phyloP scores from a whole-genome alignment of 2,113 vertebrate genomes.

The Catagonus wagneri region DNA sequence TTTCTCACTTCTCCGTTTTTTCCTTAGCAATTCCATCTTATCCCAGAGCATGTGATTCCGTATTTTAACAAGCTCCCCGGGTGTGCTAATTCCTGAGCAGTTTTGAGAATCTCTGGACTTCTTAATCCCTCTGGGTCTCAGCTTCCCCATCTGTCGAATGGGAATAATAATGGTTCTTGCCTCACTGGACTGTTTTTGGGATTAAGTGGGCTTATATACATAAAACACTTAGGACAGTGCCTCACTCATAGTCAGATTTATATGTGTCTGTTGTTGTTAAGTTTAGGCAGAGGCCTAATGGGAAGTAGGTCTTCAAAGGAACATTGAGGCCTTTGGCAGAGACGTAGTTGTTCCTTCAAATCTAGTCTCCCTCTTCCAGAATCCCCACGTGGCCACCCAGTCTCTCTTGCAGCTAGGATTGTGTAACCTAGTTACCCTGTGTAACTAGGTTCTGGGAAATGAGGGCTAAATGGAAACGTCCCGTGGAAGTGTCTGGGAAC shows the following conservation, averaged over 20 bases:
- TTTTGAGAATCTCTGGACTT: conserved; percentile 8
- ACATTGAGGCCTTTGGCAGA: neutral
- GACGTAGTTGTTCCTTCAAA: neutral
- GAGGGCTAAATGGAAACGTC: neutral
- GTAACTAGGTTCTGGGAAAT: neutral
- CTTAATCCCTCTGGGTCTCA: neutral
- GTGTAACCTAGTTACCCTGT: no score
- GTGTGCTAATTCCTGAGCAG: neutral
- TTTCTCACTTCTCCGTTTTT: neutral
- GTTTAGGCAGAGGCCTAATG: neutral
- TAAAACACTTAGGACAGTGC: neutral
- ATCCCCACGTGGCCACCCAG: neutral
- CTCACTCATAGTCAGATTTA: neutral
- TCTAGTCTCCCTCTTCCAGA: neutral
- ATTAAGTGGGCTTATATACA: neutral
- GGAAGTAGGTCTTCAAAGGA: neutral
- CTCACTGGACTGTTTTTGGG: neutral
- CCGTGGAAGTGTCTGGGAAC: neutral
- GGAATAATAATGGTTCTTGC: neutral
- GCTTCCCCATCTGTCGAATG: neutral
- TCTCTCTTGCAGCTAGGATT: neutral
- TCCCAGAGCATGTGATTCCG: neutral
- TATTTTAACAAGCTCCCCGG: neutral
- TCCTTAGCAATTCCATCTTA: neutral
- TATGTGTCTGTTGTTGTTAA: neutral